Evolutionary conservation across 2,797 vertebrate genomes (phyloP).

Genomic region (Oreochromis mossambicus): DNA sequence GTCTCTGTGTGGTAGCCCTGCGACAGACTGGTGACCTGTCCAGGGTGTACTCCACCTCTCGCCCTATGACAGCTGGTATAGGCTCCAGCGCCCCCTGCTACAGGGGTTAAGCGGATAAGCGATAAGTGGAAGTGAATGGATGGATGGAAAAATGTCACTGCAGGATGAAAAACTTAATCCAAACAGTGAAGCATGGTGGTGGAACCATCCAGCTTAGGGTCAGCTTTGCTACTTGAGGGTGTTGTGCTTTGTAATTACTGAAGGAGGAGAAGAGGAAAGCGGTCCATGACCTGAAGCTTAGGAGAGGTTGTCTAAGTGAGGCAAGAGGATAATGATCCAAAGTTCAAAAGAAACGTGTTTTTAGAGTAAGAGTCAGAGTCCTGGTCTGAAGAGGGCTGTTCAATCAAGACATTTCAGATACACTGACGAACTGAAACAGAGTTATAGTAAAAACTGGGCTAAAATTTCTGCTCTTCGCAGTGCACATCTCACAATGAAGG

Average conservation of each 20-base stretch:
- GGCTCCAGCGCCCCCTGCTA: not conserved
- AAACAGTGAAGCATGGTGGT: not conserved
- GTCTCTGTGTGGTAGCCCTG: not conserved
- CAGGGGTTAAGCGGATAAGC: not conserved
- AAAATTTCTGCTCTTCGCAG: no score
- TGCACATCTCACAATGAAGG: no score
- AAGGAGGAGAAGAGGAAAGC: not conserved
- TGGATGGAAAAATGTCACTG: not conserved
- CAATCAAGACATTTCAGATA: not conserved
- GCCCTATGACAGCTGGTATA: not conserved
- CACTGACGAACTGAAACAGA: not conserved
- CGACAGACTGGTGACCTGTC: not conserved
- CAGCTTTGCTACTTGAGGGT: not conserved
- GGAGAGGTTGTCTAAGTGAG: not conserved
- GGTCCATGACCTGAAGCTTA: not conserved
- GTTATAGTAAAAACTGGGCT: no score
- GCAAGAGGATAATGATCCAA: not conserved
- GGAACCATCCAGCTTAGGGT: not conserved
- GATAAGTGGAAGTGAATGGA: accelerated
- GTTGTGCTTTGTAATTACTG: not conserved
- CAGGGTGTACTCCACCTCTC: not conserved
- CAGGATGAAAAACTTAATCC: not conserved
- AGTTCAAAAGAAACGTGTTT: accelerated
- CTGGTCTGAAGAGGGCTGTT: not conserved
- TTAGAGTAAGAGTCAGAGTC: not conserved